These are phyloP conservation scores for Eufriesea mexicana DNA, from an alignment of 1,140 invertebrate genomes.

Conservation along the genomic window DNA sequence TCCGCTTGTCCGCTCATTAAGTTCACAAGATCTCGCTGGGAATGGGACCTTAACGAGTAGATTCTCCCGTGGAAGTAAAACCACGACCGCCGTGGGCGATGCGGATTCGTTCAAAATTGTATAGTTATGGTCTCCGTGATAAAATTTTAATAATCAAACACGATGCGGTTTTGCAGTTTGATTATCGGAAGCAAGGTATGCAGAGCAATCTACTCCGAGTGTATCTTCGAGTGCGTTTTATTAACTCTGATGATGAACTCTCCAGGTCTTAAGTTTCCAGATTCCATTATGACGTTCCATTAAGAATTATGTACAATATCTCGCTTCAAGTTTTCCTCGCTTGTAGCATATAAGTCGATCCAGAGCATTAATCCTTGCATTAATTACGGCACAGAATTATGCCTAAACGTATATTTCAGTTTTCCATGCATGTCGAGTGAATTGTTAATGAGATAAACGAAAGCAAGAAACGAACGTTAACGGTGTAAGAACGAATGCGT, in stretches of 20 bases:
- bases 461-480: neutral
- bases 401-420: neutral
- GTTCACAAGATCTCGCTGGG: conserved; percentile 58
- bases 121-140: neutral
- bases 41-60: conserved; percentile 50
- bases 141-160: neutral
- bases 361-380: neutral
- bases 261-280: neutral
- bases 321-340: too few species aligned
- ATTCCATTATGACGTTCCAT: neutral
- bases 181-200: neutral
- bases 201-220: neutral
- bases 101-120: neutral
- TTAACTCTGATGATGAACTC: neutral
- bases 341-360: neutral
- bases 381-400: neutral
- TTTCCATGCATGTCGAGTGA: neutral
- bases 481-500: neutral
- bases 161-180: neutral
- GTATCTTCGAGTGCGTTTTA: too few species aligned
- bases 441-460: neutral
- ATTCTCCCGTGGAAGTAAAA: conserved; percentile 38
- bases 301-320: neutral
- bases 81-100: neutral
- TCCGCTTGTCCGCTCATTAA: conserved; percentile 68